phyloP scores from a whole-genome alignment of 2,113 vertebrate species.

The Gymnogyps californianus region DNA sequence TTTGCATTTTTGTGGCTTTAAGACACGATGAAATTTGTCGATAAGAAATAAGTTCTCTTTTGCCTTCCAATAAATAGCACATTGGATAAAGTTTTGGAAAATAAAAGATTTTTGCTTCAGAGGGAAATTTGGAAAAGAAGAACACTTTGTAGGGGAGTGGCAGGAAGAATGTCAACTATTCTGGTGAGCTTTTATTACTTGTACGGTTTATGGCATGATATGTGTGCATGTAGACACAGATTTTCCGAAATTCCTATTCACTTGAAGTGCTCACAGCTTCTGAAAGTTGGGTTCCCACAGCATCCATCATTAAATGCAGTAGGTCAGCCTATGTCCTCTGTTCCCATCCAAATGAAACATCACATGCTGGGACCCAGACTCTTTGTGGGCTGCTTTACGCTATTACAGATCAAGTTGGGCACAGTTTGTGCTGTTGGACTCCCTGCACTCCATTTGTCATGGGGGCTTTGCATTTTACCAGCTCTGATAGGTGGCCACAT shows the following conservation, averaged over 20 bases:
- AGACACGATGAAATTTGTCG: slow-evolving; percentile 16
- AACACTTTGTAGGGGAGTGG: not conserved
- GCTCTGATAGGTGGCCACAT: not conserved
- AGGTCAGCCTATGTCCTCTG: not conserved
- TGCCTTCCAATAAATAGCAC: slow-evolving; percentile 3
- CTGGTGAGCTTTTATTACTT: slow-evolving; percentile 18
- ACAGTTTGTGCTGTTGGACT: not conserved
- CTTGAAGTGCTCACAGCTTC: not conserved
- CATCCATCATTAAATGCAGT: not conserved
- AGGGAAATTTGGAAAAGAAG: slow-evolving; percentile 11
- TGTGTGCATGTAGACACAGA: not conserved
- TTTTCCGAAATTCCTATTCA: not conserved
- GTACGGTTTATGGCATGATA: not conserved
- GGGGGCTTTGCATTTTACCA: not conserved
- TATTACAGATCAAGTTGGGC: not conserved
- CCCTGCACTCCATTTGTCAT: not conserved
- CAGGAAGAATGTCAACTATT: slow-evolving; percentile 25
- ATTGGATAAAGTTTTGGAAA: not conserved
- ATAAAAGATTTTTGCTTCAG: not conserved
- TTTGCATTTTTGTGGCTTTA: slow-evolving; percentile 61
- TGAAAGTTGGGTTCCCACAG: not conserved
- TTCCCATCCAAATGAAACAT: not conserved
- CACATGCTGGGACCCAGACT: not conserved
- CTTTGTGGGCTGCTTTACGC: not conserved
- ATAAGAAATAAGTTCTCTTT: slow-evolving; percentile 47